A percentile compares a stretch with the other conserved stretches of the same genome.
Conservation (phyloP, 2,113 vertebrate genomes). For the Desmodus rotundus region DNA sequence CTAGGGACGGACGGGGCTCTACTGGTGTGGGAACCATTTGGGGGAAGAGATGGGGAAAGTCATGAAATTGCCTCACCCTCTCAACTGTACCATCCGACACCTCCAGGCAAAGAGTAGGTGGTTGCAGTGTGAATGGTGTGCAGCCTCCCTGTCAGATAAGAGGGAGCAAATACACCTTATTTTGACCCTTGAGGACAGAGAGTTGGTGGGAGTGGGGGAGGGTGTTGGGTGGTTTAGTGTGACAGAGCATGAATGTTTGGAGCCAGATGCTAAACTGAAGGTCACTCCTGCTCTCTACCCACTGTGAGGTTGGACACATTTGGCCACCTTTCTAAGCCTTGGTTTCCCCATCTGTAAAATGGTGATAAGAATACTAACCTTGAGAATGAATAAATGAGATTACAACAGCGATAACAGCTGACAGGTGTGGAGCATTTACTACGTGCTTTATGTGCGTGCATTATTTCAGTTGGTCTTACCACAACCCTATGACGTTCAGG, state of each 20-base stretch:
- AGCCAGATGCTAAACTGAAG: neutral
- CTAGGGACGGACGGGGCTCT: neutral
- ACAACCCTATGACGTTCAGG: neutral
- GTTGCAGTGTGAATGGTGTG: accelerated
- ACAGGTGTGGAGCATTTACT: neutral
- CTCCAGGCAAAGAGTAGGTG: neutral
- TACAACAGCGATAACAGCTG: neutral
- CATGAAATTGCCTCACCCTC: neutral
- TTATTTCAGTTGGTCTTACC: neutral
- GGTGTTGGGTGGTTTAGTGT: neutral
- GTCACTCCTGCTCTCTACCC: neutral
- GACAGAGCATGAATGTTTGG: neutral
- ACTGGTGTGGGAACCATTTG: neutral
- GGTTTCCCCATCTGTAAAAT: neutral
- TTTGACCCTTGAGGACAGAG: neutral
- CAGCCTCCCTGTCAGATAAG: neutral
- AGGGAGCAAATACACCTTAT: neutral
- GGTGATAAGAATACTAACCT: neutral
- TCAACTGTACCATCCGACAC: neutral
- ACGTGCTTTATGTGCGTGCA: neutral
- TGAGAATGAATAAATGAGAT: neutral
- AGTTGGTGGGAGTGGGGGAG: neutral
- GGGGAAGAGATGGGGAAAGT: neutral
- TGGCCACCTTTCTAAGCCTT: neutral
- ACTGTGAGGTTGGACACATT: neutral